phyloP scores from a whole-genome alignment of 2,113 vertebrate species.

The Mesoclemmys tuberculata region DNA sequence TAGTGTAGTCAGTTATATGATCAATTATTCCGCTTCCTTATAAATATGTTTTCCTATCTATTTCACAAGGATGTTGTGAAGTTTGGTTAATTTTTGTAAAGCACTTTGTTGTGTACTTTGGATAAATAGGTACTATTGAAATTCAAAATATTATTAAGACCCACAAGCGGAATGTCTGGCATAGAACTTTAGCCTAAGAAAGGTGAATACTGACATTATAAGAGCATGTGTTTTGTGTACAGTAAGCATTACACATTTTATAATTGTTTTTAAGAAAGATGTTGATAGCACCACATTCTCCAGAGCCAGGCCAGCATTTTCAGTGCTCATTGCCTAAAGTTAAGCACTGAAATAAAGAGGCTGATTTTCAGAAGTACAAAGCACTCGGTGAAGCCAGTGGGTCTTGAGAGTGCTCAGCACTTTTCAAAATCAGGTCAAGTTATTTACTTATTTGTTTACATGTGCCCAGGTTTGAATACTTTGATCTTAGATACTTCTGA shows the following conservation, averaged over 20 bases:
- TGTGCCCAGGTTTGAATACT: neutral
- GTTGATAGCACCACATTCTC: neutral
- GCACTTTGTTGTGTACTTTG: neutral
- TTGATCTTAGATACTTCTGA: neutral
- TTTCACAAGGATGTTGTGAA: neutral
- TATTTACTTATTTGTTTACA: neutral
- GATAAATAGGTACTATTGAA: neutral
- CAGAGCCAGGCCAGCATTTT: neutral
- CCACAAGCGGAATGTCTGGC: neutral
- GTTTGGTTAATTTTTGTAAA: conserved; percentile 20
- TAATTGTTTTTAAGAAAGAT: neutral
- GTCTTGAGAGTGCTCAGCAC: rapidly evolving
- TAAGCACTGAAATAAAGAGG: neutral
- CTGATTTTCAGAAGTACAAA: neutral
- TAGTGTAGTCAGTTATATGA: neutral
- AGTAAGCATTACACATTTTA: neutral
- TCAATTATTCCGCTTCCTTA: neutral
- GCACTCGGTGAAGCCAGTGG: neutral
- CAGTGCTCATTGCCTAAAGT: neutral
- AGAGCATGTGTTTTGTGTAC: neutral
- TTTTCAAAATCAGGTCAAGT: neutral
- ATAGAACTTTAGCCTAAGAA: neutral
- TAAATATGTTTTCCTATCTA: neutral
- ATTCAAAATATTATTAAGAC: neutral
- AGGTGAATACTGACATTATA: rapidly evolving